Evolutionary conservation across 2,113 vertebrate genomes (phyloP), one percentile per base, ranked within the genome.

Genomic region (Pelobates fuscus): DNA sequence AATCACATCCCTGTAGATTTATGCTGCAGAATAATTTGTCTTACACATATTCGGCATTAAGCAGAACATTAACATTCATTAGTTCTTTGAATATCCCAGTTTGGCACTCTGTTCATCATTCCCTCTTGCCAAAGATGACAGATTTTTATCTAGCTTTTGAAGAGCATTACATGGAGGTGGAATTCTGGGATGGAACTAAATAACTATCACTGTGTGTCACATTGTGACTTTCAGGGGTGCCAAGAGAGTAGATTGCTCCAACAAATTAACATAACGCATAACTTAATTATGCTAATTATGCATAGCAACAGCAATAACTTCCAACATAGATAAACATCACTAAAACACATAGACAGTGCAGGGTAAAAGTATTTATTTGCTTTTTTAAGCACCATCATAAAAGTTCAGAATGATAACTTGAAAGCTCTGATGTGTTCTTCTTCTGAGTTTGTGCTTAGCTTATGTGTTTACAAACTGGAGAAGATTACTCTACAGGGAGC

Each of bases 111-210:
- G n/a, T 18, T 60, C n/a, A 61, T 23, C 20, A 25, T 49, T 27
- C 44, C 29, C 26, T 61, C 11, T 32, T 71, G 69, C 32, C 69
- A 71, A 57, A 49, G 2, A 30, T 20, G 14, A 62, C n/a, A 71
- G 69, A 62, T 61, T 32, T 70, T 32, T 24, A 61, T 61, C 41
- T 61, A 25, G 27, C 27, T 71, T 46, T 11, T 49, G 69, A 71
- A 62, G 57, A 71, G 69, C 41, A 62, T 71, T 71, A 8, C 58
- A 61, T 71, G 58, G 57, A 71, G 69, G 69, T 71, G 69, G 69
- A 71, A 49, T 61, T 71, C 41, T 71, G 69, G 49, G 23, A 29
- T 62, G 46, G 37, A 29, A 20, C 25, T 49, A 6, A 62, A 60
- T 21, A 71, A 46, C 69, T 71, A 57, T 71, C 52, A 69, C 67